Evolutionary conservation across 30 jellyfish, hydroid and myxozoan genomes (phyloP), one percentile per base, ranked within the genome.

Genomic region (Pseudorhiza aurosa): DNA sequence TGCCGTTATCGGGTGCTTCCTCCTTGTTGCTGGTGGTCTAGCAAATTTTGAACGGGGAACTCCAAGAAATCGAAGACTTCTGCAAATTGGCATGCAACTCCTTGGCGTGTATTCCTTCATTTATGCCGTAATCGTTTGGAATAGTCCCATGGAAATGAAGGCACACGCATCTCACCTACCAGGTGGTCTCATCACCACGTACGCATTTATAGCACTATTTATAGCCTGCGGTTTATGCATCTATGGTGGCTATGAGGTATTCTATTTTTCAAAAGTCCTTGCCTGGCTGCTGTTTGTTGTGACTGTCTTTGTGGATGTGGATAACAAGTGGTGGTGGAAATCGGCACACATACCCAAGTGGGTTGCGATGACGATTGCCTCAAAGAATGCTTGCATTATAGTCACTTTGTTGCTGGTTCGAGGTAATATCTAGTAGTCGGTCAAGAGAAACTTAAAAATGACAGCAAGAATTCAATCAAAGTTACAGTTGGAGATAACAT

Each of bases 1-100:
- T 32, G 97, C 96, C 4, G 28, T 76, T 18, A 45, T 87, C 10
- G 99, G 99, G 2, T 85, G 96, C 55, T 93, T 45, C 59, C 68
- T 93, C 53, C 83, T 87, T 96, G 93, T 93, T 18, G 98, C 95
- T 22, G 98, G 98, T 18, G 98, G 98, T 14, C 19, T 87, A 43
- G 81, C 95, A 26, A 80, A 81, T 9, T 71, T 60, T 69, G 85
- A 81, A 45, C 85, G 89, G 47, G 82, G 81, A 7, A 40, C 70
- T 47, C 81, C 60, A 32, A 79, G 75, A 29, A 87, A 65, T 62
- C 44, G 63, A 9, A 31, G 88, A 27, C 89, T 93, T 40, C 57
- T 87, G 17, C 77, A 82, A 55, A 71, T 70, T 47, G 99, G 99
- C n/a, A 35, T 75, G 8, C 97, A 87, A 76, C 19, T 93, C 28